Base-by-base conservation (phyloP, 2,113 vertebrate genomes). In the Dinomys branickii region DNA sequence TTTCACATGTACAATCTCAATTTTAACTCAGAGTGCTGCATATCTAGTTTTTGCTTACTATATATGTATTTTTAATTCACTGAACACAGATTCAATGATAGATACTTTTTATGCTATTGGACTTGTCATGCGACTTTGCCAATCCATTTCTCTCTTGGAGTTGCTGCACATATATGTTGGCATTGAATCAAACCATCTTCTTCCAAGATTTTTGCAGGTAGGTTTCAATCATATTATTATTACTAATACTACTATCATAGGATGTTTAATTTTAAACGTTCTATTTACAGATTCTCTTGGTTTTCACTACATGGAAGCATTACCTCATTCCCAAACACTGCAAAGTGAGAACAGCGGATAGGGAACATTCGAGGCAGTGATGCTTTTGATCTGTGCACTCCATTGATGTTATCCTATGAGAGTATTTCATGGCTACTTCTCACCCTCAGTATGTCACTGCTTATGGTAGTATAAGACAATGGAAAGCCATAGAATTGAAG, bases 51-150 rank as follows among this genome's bases (percentile, higher is more conserved):
- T 97, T 77, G 94, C 94, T 56, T 80, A 87, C 16, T 24, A 3
- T 94, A 24, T 94, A 30, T 86, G 12, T 94, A 54, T 95, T 95
- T 97, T 88, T 77, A 87, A 94, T 35, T 52, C 88, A 88, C 50
- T 78, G 50, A 44, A 75, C 95, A n/a, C 94, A 99, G 99, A 99
- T 98, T 99, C 99, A 3, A 20, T 99, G 95, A 99, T 98, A 0
- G 99, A 99, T 97, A 99, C 99, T 0, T 99, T 99, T 97, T 99
- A 99, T 97, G 98, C 99, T 0, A 99, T 99, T 50, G 99, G 99
- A 50, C 98, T 99, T 3, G 99, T 99, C 94, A 99, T 99, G 99
- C 98, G 99, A 56, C 95, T 99, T 94, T 99, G 99, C 98, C 99
- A 99, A 95, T 98, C 99, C 94, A 78, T 99, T 24, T 99, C 99